A percentile compares a stretch with the other conserved stretches of the same genome.
Evolutionary conservation across 2,113 vertebrate species (phyloP).

Genomic region (Riparia riparia): DNA sequence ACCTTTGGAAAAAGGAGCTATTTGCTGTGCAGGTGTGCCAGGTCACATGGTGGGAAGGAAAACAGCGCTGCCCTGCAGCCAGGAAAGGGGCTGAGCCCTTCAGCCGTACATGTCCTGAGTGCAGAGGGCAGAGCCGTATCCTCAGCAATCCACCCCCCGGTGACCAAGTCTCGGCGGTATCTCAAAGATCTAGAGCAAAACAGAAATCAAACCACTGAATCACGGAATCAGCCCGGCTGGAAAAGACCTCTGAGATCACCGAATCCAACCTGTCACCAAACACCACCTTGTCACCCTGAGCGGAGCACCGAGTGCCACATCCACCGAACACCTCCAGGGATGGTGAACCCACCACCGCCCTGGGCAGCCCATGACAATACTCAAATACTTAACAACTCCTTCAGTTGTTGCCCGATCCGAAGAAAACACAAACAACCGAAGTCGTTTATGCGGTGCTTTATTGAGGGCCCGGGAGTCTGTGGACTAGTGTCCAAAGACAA

Average conservation of each 20-base stretch:
- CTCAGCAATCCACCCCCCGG: background rate
- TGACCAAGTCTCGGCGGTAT: fast-evolving
- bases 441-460: no score
- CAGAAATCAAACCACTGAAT: background rate
- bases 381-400: background rate
- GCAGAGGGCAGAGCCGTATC: background rate
- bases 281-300: background rate
- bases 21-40: background rate
- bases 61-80: background rate
- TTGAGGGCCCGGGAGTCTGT: no score
- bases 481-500: no score
- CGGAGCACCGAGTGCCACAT: background rate
- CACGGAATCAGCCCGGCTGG: background rate
- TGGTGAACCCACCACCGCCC: background rate
- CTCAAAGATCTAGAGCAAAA: background rate
- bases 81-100: background rate
- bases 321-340: background rate
- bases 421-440: no score
- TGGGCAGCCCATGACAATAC: background rate
- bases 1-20: constrained; percentile 1
- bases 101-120: background rate
- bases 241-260: background rate
- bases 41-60: constrained; percentile 17
- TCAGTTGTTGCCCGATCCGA: no score
- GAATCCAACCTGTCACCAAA: background rate